Base-by-base conservation (phyloP, 2,797 vertebrate species). In the Rousettus madagascariensis region DNA sequence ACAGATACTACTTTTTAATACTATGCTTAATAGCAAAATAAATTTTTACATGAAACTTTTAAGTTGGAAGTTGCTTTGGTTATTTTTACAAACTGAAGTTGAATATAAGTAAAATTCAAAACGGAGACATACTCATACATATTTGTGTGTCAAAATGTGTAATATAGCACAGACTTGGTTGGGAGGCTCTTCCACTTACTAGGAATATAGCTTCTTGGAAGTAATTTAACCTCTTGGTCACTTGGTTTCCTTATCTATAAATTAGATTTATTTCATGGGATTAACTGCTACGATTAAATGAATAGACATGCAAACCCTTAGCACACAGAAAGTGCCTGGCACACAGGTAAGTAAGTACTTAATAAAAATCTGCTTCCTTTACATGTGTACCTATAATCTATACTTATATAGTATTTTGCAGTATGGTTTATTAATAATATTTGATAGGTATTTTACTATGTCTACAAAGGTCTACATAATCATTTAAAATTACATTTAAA, bases 401-500 rank as follows among this genome's bases (percentile, higher is more conserved):
- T 53, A 55, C 9, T 65, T 66, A 38, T 7, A 24, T 10, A 78
- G 24, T 71, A 71, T 69, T 85, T 85, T 92, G 16, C 17, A 86
- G 13, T 46, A 71, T 72, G 30, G 78, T 53, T 90, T 84, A 63
- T 43, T 72, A 86, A 51, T 61, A 90, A 78, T 51, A 78, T 53
- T 65, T 79, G 43, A 59, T 36, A 28, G 19, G 43, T 51, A 78
- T 78, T 94, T 69, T 30, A 17, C 28, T 13, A 49, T 46, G 17
- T 24, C 43, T 78, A 41, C 84, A 90, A 80, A 33, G 69, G 65
- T 28, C 69, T 91, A 83, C 20, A 61, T 61, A 43, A 77, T 65
- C 36, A 72, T 51, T 43, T 74, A 95, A 95, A 80, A 95, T 80
- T 80, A 86, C 41, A 66, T 74, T 57, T 72, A 65, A 72, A 86